Evolutionary conservation across 2,888 invertebrate species (phyloP).

Genomic region (Eupithecia tripunctaria): DNA sequence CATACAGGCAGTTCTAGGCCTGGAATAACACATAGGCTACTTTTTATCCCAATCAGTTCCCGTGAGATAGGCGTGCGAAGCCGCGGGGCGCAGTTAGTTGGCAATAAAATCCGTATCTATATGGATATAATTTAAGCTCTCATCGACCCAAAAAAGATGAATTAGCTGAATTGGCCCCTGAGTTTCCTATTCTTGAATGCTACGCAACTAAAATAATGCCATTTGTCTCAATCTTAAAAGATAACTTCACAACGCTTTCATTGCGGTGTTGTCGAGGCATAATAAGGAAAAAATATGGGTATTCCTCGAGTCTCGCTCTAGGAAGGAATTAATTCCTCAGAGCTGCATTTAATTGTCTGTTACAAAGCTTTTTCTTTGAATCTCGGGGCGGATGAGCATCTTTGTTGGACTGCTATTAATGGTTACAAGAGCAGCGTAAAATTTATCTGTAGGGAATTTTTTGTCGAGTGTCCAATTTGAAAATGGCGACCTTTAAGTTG

Average conservation of each 20-base stretch:
- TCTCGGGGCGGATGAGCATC: constrained; percentile 57
- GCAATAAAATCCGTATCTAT: too few relatives aligned
- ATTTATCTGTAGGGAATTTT: constrained; percentile 45
- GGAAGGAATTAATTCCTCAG: constrained; percentile 66
- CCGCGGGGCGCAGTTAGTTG: too few relatives aligned
- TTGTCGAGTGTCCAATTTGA: constrained; percentile 39
- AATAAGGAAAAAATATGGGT: constrained; percentile 43
- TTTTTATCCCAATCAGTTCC: too few relatives aligned
- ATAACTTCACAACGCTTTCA: constrained; percentile 25
- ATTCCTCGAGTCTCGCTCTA: constrained; percentile 39
- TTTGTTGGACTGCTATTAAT: constrained; percentile 67
- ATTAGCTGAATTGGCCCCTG: too few relatives aligned
- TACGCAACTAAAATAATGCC: constrained; percentile 6
- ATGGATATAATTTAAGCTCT: too few relatives aligned
- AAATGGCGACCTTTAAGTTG: constrained; percentile 27
- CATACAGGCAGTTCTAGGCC: too few relatives aligned
- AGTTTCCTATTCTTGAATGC: neutral
- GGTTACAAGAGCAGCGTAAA: constrained; percentile 53
- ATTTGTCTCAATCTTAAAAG: constrained; percentile 31
- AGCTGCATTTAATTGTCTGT: constrained; percentile 71
- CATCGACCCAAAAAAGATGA: too few relatives aligned
- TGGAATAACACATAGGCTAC: too few relatives aligned
- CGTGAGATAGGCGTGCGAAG: too few relatives aligned
- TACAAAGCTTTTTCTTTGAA: constrained; percentile 68
- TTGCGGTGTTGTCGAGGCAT: constrained; percentile 28